phyloP scores from a whole-genome alignment of 2,888 invertebrate genomes.

The Platypus cylindrus region DNA sequence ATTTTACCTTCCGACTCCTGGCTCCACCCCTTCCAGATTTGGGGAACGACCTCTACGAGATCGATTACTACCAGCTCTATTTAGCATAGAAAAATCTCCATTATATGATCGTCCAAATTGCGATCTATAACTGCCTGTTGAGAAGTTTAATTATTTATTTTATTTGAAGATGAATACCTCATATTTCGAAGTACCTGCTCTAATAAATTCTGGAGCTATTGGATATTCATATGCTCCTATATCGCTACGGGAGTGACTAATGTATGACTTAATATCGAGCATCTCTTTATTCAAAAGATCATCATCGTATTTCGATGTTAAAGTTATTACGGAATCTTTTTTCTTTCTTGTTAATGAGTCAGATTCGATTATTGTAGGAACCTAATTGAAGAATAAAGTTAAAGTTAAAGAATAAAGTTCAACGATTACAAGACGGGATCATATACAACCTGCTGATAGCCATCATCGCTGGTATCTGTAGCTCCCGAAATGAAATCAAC shows the following conservation, averaged over 20 bases:
- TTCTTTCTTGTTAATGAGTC: constrained; percentile 19
- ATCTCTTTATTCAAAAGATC: constrained; percentile 39
- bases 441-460: constrained; percentile 24
- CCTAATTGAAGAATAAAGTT: constrained; percentile 31
- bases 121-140: constrained; percentile 14
- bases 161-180: background rate
- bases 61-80: constrained; percentile 35
- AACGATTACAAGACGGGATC: background rate
- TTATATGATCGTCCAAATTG: constrained; percentile 34
- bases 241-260: constrained; percentile 61
- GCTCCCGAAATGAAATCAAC: constrained; percentile 21
- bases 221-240: constrained; percentile 38
- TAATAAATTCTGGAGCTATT: constrained; percentile 39
- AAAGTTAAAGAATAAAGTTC: background rate
- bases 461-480: constrained; percentile 21
- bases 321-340: constrained; percentile 19
- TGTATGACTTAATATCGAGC: constrained; percentile 58
- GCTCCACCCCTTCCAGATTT: constrained; percentile 27
- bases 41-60: constrained; percentile 38
- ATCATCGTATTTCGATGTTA: constrained; percentile 14
- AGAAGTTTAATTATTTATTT: background rate
- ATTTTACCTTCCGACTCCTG: constrained; percentile 19
- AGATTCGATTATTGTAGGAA: constrained; percentile 42
- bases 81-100: constrained; percentile 32
- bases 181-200: constrained; percentile 49